A percentile compares a stretch with the other conserved stretches of the same genome.
These are phyloP conservation scores for Siderastrea radians DNA, from an alignment of 92 coral and sea anemone species.

Conservation along the genomic window DNA sequence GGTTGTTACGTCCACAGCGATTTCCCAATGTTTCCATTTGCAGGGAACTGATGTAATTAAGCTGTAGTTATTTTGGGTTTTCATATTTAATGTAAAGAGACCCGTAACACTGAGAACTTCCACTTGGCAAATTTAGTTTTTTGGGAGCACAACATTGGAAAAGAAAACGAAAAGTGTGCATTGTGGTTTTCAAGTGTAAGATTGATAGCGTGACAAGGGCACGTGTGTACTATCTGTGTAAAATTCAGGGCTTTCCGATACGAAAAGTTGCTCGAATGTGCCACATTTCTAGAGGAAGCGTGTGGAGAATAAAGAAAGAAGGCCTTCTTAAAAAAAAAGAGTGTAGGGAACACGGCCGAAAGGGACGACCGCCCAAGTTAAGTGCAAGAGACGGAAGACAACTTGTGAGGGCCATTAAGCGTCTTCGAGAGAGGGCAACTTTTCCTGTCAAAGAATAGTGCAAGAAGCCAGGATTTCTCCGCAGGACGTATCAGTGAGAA, in stretches of 20 bases:
- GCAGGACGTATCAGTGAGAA: not conserved
- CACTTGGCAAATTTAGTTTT: no score
- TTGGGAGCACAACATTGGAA: not conserved
- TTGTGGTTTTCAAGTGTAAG: not conserved
- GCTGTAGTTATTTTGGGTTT: not conserved
- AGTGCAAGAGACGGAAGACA: not conserved
- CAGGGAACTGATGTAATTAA: not conserved
- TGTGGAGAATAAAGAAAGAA: not conserved
- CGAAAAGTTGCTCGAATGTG: not conserved
- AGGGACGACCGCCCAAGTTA: not conserved
- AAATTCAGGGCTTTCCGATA: not conserved
- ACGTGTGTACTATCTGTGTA: no score
- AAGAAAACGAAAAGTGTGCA: not conserved
- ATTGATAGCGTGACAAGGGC: conserved; percentile 2
- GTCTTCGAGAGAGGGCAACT: not conserved
- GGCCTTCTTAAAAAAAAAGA: not conserved
- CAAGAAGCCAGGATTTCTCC: not conserved
- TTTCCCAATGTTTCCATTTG: not conserved
- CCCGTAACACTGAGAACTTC: not conserved
- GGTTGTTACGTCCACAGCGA: not conserved
- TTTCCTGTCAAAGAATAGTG: not conserved
- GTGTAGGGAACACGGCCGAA: not conserved
- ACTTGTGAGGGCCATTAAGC: not conserved
- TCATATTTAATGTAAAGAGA: not conserved
- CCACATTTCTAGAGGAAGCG: not conserved